Evolutionary conservation across 2,113 vertebrate genomes (phyloP), one percentile per base, ranked within the genome.

Genomic region (Ranitomeya imitator): DNA sequence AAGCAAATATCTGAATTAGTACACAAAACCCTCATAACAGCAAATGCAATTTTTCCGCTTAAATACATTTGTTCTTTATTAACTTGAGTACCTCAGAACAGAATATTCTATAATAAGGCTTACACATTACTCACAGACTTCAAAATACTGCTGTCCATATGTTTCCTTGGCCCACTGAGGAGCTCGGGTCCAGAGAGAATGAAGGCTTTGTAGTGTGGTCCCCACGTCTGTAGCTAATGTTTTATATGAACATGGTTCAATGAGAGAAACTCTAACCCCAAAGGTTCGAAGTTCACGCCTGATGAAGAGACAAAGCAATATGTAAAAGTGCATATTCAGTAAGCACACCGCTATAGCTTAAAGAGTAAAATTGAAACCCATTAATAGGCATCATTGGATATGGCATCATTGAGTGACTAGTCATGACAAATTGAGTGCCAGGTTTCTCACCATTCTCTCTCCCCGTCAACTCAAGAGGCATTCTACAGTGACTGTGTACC

Each of bases 201-300:
- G n/a, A 18, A 87, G 63, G 52, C 86, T 87, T 80, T 87, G 51
- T 71, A 87, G 6, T 81, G 78, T 87, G 14, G 67, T 60, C 37
- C 76, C 26, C 31, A 0, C 0, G 0, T 16, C 88, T 83, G 89
- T 88, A 83, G 94, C 92, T 19, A 9, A 18, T 0, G 94, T 95
- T 19, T 86, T 90, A 85, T 94, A 95, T 92, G 88, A 93, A 16
- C 94, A 94, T 0, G 95, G 94, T 82, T 95, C 95, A 0, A 95
- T 94, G 37, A 93, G 0, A 6, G 87, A 89, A 71, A 95, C 94
- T 79, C 92, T 94, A 82, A 95, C 94, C 11, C 94, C 94, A 0
- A 95, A 95, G 45, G 0, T 45, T 14, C 7, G 74, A 91, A 95
- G 93, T 89, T 95, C 95, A 0, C 93, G 79, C 89, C 95, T 95